These are phyloP conservation scores for Microdon myrmicae DNA, from an alignment of 2,888 invertebrate species.

Conservation along the genomic window DNA sequence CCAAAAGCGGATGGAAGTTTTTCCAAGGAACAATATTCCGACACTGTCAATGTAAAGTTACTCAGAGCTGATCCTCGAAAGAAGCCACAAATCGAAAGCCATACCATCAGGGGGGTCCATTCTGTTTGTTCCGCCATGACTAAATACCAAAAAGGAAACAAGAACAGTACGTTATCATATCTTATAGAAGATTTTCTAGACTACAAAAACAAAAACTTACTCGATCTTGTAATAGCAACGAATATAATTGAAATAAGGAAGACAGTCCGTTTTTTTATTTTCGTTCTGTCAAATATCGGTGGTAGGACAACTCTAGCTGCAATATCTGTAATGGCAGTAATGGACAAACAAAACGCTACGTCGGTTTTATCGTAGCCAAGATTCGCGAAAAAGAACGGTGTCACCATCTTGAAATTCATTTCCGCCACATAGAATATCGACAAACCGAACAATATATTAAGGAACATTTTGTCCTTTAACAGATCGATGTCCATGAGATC, in stretches of 20 bases:
- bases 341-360: slow-evolving; percentile 78
- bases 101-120: slow-evolving; percentile 75
- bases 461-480: slow-evolving; percentile 77
- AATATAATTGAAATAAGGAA: slow-evolving; percentile 79
- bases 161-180: not conserved
- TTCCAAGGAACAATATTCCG: slow-evolving; percentile 78
- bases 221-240: slow-evolving; percentile 77
- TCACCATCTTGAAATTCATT: slow-evolving; percentile 79
- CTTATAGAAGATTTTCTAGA: not conserved
- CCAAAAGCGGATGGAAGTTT: slow-evolving; percentile 82
- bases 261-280: slow-evolving; percentile 76
- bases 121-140: slow-evolving; percentile 80
- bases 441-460: slow-evolving; percentile 77
- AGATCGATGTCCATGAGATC: slow-evolving; percentile 78
- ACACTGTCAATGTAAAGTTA: slow-evolving; percentile 81
- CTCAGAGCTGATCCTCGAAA: slow-evolving; percentile 81
- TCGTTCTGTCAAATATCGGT: slow-evolving; percentile 77
- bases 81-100: slow-evolving; percentile 81
- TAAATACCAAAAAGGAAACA: slow-evolving; percentile 62
- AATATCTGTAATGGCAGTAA: slow-evolving; percentile 80
- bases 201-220: slow-evolving; percentile 68
- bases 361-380: slow-evolving; percentile 74
- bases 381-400: slow-evolving; percentile 75
- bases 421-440: slow-evolving; percentile 81
- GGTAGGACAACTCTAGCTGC: slow-evolving; percentile 78